Base-by-base conservation (phyloP, 2,113 vertebrate genomes). In the Perca schrenkii region DNA sequence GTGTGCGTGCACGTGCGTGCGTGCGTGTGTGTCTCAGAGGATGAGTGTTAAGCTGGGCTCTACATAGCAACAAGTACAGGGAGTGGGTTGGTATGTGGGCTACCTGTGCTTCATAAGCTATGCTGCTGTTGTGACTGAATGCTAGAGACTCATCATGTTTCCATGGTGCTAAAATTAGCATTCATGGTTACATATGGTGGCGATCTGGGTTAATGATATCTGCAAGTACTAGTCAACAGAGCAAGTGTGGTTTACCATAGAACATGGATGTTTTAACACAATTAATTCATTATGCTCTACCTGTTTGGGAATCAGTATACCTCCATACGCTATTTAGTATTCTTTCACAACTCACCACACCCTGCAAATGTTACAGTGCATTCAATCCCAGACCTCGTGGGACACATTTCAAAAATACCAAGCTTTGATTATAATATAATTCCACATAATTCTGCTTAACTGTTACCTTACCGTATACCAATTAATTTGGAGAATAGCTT, bases 41-140 rank as follows among this genome's bases (percentile, higher is more conserved):
- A 77, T 64, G 52, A 79, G 79, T 53, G 58, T 56, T 84, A 82
- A 82, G 64, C 79, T 17, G 28, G 75, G 56, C 78, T 89, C 80
- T 69, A 76, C 74, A 74, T 65, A 72, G 76, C 78, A 88, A 74
- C 81, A 81, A 70, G 83, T 66, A 50, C 31, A 81, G 53, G 60
- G 61, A 75, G 77, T 74, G 79, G 84, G 79, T 54, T 50, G 71
- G 19, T 58, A 47, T 68, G 81, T 88, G 82, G 79, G 66, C 82
- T 87, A 83, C 81, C 87, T 90, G 75, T 12, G 73, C 75, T 43
- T 54, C 68, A 60, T 25, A 36, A 58, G 50, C 60, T 11, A 50
- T 25, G 50, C 79, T 54, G 79, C 66, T 84, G 80, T 54, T 74
- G 28, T 77, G 78, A 76, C 43, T 56, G 57, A 77, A 62, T 34